Percentiles rank a stretch among this genome's conserved stretches.
Conservation (phyloP, 2,888 invertebrate genomes). For the Crocallis elinguaria region DNA sequence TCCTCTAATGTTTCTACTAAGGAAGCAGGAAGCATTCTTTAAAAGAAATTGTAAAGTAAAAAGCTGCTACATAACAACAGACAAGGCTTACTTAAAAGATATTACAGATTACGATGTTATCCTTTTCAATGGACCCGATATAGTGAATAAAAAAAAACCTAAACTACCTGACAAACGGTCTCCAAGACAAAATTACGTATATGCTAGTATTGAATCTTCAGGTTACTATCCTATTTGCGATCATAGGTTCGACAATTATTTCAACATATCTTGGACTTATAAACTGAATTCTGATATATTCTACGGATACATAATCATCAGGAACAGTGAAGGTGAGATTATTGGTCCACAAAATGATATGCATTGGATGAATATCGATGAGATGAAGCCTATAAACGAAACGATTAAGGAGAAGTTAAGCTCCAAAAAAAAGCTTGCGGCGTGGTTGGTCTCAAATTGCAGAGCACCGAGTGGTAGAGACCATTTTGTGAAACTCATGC, state of each 20-base stretch:
- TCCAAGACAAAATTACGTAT: conserved; percentile 50
- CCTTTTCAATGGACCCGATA: conserved; percentile 50
- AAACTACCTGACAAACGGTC: conserved; percentile 39
- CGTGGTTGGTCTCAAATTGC: conserved; percentile 67
- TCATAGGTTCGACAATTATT: conserved; percentile 47
- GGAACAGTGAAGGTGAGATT: conserved; percentile 41
- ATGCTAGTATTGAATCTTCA: conserved; percentile 53
- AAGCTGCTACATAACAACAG: not conserved
- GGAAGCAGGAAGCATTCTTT: not conserved
- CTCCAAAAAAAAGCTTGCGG: conserved; percentile 55
- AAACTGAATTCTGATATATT: conserved; percentile 54
- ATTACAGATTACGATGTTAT: conserved; percentile 50
- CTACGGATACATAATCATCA: conserved; percentile 54
- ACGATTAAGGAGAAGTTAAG: conserved; percentile 46
- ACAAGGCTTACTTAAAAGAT: not conserved
- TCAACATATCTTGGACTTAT: conserved; percentile 66
- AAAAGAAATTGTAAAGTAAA: not conserved
- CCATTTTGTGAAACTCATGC: conserved; percentile 41
- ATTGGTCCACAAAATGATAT: conserved; percentile 53
- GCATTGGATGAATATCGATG: conserved; percentile 49
- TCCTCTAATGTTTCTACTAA: too few relatives aligned
- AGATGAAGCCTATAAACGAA: conserved; percentile 49
- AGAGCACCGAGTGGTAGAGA: conserved; percentile 40
- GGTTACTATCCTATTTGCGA: conserved; percentile 51
- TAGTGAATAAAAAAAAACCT: conserved; percentile 25